Base-by-base conservation (phyloP, 2,888 invertebrate species). In the Campoplex nolae region DNA sequence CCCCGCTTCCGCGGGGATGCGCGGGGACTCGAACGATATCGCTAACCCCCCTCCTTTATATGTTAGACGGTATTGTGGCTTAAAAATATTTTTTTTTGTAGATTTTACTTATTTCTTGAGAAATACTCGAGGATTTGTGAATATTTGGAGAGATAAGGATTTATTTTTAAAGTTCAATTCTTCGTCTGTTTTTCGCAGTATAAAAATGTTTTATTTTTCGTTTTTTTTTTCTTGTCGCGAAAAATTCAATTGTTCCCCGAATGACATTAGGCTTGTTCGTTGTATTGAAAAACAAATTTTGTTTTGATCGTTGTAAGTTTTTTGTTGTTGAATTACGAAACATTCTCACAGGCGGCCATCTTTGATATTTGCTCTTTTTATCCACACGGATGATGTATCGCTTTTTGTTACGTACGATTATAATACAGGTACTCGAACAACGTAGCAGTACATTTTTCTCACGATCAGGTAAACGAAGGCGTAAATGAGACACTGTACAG, bases 401-500 rank as follows among this genome's bases (percentile, higher is more conserved):
- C 38, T 67, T 68, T 8, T 7, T 48, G 8, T 62, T 62, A 13
- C 28, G 13, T 23, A 8, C 7, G 16, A 77, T 35, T 28, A 54
- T 51, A 23, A 35, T 67, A 16, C 11, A 35, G 38, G 51, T 7
- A 23, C 68, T 18, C 54, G 38, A 51, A 65, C 23, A 23, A 62
- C 51, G 56, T 68, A 58, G 62, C 32, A 16, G 73, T 32, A 73
- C 32, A 74, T 85, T 79, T 67, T 85, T 87, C 85, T 75, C 84
- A 87, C 87, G 84, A 75, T 82, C 84, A 87, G 87, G 85, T 87
- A 85, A 78, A 85, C 62, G 75, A 79, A 85, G 82, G 71, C 78
- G 82, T 85, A 82, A 80, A 78, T 82, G 81, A 85, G 74, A 76
- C 45, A 38, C 68, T 75, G 32, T 18, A 28, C 62, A 78, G 75